These are phyloP conservation scores for Drosophila multiciliata DNA, from an alignment of 2,888 invertebrate species.

Conservation along the genomic window DNA sequence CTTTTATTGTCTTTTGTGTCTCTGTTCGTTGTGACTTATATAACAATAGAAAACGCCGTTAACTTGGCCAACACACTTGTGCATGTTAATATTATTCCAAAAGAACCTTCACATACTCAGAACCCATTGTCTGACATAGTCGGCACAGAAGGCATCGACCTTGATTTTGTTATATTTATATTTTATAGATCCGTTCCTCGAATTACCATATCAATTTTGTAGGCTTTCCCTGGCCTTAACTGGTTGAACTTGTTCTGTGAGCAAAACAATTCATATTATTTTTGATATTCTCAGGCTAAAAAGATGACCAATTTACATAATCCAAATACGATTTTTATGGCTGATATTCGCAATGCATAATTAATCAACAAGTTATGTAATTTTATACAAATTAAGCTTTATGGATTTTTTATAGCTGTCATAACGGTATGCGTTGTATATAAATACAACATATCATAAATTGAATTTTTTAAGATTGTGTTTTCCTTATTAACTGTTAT, in stretches of 20 bases:
- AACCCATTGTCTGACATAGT: constrained; percentile 19
- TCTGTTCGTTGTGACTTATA: constrained; percentile 3
- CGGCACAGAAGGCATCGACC: constrained; percentile 29
- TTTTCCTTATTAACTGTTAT: constrained; percentile 26
- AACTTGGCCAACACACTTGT: constrained; percentile 42
- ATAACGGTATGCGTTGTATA: constrained; percentile 1
- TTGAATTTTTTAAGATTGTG: constrained; percentile 18
- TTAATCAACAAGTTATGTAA: constrained; percentile 10
- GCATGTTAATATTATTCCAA: constrained; percentile 7
- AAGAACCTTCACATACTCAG: constrained; percentile 58
- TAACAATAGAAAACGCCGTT: constrained; percentile 67
- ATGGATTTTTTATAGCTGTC: neutral
- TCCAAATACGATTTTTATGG: constrained; percentile 6
- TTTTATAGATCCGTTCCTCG: constrained; percentile 26
- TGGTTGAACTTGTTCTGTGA: constrained; percentile 33
- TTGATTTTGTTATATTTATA: constrained; percentile 45
- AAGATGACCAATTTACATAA: constrained; percentile 13
- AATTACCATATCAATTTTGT: constrained; percentile 7
- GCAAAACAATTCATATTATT: constrained; percentile 21
- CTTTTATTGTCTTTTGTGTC: constrained; percentile 52
- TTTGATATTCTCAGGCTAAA: neutral
- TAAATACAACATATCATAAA: constrained; percentile 20
- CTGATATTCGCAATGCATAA: neutral
- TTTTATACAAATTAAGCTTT: neutral
- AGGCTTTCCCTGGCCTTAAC: constrained; percentile 3